Conservation (phyloP, 2,888 invertebrate species). For the Miltochrista miniata region DNA sequence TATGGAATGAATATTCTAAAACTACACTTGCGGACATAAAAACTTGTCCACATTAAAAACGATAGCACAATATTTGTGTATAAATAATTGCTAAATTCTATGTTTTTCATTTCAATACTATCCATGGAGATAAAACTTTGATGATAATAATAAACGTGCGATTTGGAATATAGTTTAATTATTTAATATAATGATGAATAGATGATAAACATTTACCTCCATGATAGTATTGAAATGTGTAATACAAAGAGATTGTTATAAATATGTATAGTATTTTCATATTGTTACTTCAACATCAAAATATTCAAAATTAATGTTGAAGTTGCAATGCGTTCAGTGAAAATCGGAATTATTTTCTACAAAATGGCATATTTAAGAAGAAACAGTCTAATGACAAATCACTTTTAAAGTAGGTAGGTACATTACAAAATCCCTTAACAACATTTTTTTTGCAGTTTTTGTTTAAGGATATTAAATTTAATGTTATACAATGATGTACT, state of each 20-base stretch:
- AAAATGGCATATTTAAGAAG: constrained; percentile 5
- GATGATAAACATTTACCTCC: not conserved
- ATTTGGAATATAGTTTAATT: not conserved
- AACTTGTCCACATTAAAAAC: constrained; percentile 33
- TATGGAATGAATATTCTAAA: constrained; percentile 48
- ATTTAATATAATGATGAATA: not conserved
- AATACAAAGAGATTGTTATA: not conserved
- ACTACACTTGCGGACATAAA: constrained; percentile 46
- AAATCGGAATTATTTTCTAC: not conserved
- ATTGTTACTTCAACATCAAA: not conserved
- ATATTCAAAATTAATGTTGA: not conserved
- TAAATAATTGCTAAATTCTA: constrained; percentile 10
- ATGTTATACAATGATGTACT: no score
- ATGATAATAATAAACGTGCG: not conserved
- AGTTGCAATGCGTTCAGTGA: not conserved
- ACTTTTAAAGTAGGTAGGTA: no score
- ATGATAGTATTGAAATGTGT: not conserved
- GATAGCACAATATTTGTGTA: constrained; percentile 12
- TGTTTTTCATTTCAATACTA: not conserved
- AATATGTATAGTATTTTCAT: not conserved
- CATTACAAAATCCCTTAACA: no score
- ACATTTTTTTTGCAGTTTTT: no score
- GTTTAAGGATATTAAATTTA: no score
- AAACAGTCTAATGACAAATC: constrained; percentile 3
- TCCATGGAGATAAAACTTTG: constrained; percentile 2